Evolutionary conservation across 2,113 vertebrate species (phyloP), one percentile per base, ranked within the genome.

Genomic region (Noctilio leporinus): DNA sequence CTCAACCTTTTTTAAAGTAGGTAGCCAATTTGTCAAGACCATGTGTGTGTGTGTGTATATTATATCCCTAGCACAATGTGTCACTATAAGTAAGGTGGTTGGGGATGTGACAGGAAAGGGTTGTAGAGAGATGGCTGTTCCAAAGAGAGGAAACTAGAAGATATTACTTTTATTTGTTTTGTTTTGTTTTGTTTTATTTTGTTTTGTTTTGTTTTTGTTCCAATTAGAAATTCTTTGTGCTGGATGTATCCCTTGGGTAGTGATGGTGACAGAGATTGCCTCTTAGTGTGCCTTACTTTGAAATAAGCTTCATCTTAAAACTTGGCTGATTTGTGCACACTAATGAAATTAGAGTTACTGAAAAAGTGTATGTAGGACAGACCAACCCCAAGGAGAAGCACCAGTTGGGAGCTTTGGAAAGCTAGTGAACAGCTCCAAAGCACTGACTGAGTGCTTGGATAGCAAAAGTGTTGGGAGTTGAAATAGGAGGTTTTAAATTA

Each of bases 231-330:
- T n/a, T 73, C 11, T 76, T 84, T 82, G 40, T 73, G 57, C 65
- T 86, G 9, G 24, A 0, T 45, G 10, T 49, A 9, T 77, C 22
- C 28, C 45, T 33, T 69, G 73, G 22, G 9, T 45, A 69, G 47
- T 81, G n/a, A 22, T 49, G 11, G 59, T 65, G 40, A 53, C 55
- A 67, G 11, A 17, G 12, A 35, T 83, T 95, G 19, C 70, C 38
- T 85, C 1, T 81, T 91, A 64, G 16, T 64, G 11, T 96, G 78
- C 90, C 93, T 91, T 88, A 40, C 47, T 82, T 91, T 84, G 51
- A 92, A 77, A 90, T 86, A 51, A 69, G 24, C 14, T 75, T 83
- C n/a, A 78, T 91, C 28, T 93, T 81, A 65, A 45, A 80, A 93
- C 24, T 47, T 69, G 26, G 11, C 62, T 75, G 65, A 94, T 33